phyloP scores from a whole-genome alignment of 2,113 vertebrate genomes.

The Bos javanicus region DNA sequence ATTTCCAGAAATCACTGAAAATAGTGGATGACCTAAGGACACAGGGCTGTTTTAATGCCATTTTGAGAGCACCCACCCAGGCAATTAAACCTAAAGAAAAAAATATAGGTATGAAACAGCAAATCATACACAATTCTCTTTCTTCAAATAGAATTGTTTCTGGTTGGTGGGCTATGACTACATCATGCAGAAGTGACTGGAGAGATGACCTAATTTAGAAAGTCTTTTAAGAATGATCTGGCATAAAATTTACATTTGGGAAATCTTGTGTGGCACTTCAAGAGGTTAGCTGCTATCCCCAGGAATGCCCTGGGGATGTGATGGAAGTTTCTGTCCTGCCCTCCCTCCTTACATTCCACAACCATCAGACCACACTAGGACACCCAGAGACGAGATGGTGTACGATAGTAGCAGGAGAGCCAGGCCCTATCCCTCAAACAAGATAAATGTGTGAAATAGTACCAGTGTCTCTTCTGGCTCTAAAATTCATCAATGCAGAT shows the following conservation, averaged over 20 bases:
- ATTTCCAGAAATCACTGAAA: not conserved
- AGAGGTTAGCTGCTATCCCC: not conserved
- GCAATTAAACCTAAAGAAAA: not conserved
- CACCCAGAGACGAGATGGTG: accelerated
- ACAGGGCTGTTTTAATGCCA: not conserved
- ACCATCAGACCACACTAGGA: not conserved
- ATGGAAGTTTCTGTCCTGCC: not conserved
- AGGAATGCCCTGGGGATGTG: accelerated
- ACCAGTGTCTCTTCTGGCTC: accelerated
- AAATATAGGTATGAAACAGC: not conserved
- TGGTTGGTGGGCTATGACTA: not conserved
- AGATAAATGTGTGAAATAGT: accelerated
- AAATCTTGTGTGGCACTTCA: not conserved
- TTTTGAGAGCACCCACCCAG: not conserved
- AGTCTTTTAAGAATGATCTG: not conserved
- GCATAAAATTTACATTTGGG: not conserved
- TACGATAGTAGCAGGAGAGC: accelerated
- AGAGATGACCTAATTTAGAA: not conserved
- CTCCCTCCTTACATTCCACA: not conserved
- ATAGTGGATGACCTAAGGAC: not conserved
- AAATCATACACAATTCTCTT: not conserved
- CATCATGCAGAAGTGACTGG: not conserved
- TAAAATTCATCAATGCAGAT: accelerated
- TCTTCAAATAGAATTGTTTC: not conserved
- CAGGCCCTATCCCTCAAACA: too few species aligned